Evolutionary conservation across 2,797 vertebrate species (phyloP).

Genomic region (Scolopax bukidnonensis): DNA sequence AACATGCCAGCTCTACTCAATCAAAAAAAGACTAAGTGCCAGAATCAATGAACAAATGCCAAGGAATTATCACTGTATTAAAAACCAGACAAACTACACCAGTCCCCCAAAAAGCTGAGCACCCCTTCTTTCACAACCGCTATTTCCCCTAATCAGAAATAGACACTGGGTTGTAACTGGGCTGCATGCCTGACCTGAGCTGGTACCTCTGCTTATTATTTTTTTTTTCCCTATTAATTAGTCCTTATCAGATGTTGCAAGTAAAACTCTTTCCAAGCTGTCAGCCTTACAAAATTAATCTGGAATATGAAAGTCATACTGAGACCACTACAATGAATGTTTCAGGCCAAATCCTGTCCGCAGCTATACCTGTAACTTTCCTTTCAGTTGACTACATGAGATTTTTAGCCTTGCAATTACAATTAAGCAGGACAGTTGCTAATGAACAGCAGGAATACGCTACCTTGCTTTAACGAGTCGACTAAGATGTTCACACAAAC

Average conservation of each 20-base stretch:
- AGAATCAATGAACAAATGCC: background rate
- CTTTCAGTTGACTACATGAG: fast-evolving
- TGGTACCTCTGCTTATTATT: fast-evolving
- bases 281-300: background rate
- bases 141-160: background rate
- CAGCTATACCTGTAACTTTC: background rate
- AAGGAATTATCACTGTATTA: background rate
- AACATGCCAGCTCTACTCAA: background rate
- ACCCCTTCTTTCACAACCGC: background rate
- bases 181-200: background rate
- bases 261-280: background rate
- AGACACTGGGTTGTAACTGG: background rate
- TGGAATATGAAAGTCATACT: background rate
- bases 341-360: background rate
- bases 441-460: background rate
- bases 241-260: background rate
- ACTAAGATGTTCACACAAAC: background rate
- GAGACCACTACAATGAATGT: background rate
- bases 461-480: fast-evolving
- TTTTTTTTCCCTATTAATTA: background rate
- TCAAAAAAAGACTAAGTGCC: fast-evolving
- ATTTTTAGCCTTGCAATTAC: background rate
- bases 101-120: background rate
- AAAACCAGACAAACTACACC: background rate
- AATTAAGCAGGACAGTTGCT: background rate